phyloP scores from a whole-genome alignment of 64 coral and sea anemone genomes.

The Pachyseris speciosa region DNA sequence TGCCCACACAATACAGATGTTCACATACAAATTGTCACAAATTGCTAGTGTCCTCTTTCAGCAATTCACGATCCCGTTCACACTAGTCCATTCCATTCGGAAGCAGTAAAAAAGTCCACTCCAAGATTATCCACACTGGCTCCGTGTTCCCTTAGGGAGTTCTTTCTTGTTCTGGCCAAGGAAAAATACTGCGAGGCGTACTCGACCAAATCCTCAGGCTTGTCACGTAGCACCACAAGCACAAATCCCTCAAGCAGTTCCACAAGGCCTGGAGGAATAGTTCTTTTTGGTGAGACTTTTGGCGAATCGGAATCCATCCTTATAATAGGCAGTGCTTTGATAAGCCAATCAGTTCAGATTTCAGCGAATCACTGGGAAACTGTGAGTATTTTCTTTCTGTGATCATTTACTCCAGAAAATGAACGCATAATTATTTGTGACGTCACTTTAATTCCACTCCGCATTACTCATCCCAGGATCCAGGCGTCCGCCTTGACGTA shows the following conservation, averaged over 20 bases:
- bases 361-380: neutral
- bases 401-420: no score
- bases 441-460: no score
- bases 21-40: neutral
- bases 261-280: conserved; percentile 38
- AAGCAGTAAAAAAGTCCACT: conserved; percentile 58
- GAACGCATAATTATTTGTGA: no score
- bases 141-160: conserved; percentile 48
- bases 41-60: neutral
- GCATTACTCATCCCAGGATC: no score
- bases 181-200: conserved; percentile 50
- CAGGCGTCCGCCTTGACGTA: no score
- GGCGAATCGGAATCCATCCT: neutral
- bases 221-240: conserved; percentile 30
- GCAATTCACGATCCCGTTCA: neutral
- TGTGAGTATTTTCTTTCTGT: neutral
- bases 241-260: conserved; percentile 72
- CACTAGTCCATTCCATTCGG: conserved; percentile 56
- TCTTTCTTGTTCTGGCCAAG: conserved; percentile 17
- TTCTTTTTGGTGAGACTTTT: neutral
- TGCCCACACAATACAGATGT: neutral
- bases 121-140: conserved; percentile 40
- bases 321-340: neutral
- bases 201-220: conserved; percentile 48
- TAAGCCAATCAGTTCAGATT: neutral